A percentile compares a stretch with the other conserved stretches of the same genome.
These are phyloP conservation scores for Eristalis pertinax DNA, from an alignment of 2,888 invertebrate genomes.

Conservation along the genomic window DNA sequence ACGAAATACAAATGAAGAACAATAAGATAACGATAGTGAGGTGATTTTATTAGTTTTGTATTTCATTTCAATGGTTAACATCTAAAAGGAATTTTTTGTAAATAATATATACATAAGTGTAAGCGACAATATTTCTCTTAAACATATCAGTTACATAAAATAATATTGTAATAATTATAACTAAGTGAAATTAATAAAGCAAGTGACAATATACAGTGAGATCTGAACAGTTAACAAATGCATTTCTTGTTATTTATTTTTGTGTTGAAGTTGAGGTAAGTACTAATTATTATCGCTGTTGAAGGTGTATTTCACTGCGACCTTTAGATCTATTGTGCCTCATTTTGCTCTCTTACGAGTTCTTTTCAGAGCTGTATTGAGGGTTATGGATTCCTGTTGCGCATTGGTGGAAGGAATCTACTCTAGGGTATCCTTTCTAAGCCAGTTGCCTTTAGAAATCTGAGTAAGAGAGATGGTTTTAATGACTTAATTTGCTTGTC, in stretches of 20 bases:
- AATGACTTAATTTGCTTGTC: too few species aligned
- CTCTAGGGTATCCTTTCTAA: too few species aligned
- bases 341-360: too few species aligned
- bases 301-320: too few species aligned
- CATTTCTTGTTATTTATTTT: not conserved
- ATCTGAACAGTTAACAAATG: constrained; percentile 16
- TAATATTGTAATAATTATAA: constrained; percentile 61
- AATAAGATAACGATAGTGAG: not conserved
- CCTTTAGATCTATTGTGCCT: too few species aligned
- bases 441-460: too few species aligned
- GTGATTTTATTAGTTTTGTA: constrained; percentile 22
- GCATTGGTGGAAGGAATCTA: too few species aligned
- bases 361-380: too few species aligned
- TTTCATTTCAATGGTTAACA: constrained; percentile 32
- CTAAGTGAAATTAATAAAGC: constrained; percentile 59
- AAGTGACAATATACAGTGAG: constrained; percentile 62
- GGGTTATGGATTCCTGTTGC: too few species aligned
- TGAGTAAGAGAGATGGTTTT: too few species aligned
- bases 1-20: constrained; percentile 4
- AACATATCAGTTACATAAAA: constrained; percentile 63
- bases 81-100: constrained; percentile 44
- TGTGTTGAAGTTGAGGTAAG: not conserved
- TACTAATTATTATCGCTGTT: too few species aligned
- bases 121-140: constrained; percentile 68
- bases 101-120: constrained; percentile 60